Percentiles rank a stretch among this genome's conserved stretches.
These are phyloP conservation scores for Stigmatopora nigra DNA, from an alignment of 2,113 vertebrate genomes.

Conservation along the genomic window DNA sequence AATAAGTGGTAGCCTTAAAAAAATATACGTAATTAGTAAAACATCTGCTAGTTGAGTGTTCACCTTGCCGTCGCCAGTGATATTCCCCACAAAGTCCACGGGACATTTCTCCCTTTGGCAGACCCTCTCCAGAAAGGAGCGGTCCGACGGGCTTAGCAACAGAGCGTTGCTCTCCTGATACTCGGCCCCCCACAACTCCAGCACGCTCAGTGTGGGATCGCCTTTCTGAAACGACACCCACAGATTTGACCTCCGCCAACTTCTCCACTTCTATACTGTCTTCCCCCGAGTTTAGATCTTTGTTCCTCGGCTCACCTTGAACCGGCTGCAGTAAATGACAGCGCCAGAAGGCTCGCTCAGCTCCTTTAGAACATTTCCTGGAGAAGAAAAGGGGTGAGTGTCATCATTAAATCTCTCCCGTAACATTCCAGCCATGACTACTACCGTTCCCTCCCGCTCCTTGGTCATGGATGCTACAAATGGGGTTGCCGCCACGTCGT, in stretches of 20 bases:
- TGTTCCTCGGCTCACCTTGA: slow-evolving; percentile 68
- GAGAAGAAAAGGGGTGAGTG: slow-evolving; percentile 14
- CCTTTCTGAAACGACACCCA: slow-evolving; percentile 66
- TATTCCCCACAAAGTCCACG: slow-evolving; percentile 78
- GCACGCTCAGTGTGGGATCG: slow-evolving; percentile 82
- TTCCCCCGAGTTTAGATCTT: neutral
- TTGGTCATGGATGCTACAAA: slow-evolving; percentile 89
- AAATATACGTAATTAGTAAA: too few relatives aligned
- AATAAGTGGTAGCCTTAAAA: too few relatives aligned
- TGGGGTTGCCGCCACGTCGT: slow-evolving; percentile 69
- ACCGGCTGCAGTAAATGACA: slow-evolving; percentile 77
- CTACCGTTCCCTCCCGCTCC: slow-evolving; percentile 87
- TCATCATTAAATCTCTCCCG: neutral
- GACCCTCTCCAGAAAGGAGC: slow-evolving; percentile 67
- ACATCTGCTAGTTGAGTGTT: neutral
- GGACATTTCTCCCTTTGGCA: slow-evolving; percentile 82
- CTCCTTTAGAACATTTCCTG: slow-evolving; percentile 90
- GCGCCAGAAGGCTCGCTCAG: slow-evolving; percentile 84
- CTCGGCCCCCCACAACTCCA: slow-evolving; percentile 91
- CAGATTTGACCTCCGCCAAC: neutral
- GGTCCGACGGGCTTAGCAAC: slow-evolving; percentile 67
- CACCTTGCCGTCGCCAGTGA: slow-evolving; percentile 80
- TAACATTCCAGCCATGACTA: neutral
- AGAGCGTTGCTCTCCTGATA: slow-evolving; percentile 92
- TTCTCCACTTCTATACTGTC: neutral